A percentile compares a stretch with the other conserved stretches of the same genome.
phyloP scores from a whole-genome alignment of 2,113 vertebrate genomes.

The Hyaena hyaena region DNA sequence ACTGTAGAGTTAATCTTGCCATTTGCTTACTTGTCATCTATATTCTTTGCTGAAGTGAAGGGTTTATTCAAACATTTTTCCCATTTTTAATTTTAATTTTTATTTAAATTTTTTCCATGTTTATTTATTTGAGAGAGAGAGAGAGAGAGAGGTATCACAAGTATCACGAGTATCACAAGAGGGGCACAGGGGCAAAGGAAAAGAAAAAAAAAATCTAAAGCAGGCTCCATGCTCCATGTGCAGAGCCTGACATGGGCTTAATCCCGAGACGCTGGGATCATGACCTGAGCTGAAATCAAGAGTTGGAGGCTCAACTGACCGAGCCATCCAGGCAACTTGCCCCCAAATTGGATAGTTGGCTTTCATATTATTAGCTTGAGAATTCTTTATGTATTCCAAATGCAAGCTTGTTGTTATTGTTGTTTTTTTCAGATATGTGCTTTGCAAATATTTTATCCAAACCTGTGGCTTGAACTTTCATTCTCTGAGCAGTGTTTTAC shows the following conservation, averaged over 20 bases:
- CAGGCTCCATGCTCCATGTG: too few relatives aligned
- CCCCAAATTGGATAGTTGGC: background rate
- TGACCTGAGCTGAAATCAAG: too few relatives aligned
- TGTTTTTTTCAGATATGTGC: background rate
- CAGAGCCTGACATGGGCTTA: too few relatives aligned
- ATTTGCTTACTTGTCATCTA: background rate
- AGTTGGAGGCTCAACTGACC: too few relatives aligned
- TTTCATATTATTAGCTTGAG: slow-evolving; percentile 21
- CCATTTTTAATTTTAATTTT: background rate
- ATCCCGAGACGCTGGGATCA: too few relatives aligned
- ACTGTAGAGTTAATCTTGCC: background rate
- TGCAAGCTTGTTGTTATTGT: background rate
- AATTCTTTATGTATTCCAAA: background rate
- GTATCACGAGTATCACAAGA: too few relatives aligned
- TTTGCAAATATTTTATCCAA: slow-evolving; percentile 9
- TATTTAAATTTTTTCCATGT: too few relatives aligned
- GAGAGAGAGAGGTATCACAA: too few relatives aligned
- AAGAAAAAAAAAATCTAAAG: too few relatives aligned
- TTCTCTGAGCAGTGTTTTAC: background rate
- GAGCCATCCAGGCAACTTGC: too few relatives aligned
- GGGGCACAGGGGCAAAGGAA: too few relatives aligned
- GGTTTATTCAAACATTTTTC: background rate
- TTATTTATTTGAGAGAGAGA: too few relatives aligned
- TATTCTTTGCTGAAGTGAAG: background rate
- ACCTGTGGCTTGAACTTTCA: background rate